Evolutionary conservation across 1,140 invertebrate species (phyloP).

Genomic region (Drosophila suzukii): DNA sequence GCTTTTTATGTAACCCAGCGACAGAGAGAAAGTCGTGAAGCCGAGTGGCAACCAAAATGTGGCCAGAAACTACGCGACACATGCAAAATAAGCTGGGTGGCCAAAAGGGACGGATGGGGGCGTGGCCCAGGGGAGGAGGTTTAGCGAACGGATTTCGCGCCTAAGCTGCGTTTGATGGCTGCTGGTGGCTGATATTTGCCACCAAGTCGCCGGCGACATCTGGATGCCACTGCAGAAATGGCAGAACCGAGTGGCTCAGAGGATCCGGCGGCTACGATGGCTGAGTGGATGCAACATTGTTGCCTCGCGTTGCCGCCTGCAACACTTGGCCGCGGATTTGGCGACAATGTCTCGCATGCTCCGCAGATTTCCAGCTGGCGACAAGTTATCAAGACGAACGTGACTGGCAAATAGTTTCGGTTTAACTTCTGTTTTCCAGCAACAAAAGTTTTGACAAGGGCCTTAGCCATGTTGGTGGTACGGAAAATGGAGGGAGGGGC

Average conservation of each 20-base stretch:
- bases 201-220: slow-evolving; percentile 22
- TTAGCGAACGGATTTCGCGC: slow-evolving; percentile 48
- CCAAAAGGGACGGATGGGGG: neutral
- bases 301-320: slow-evolving; percentile 58
- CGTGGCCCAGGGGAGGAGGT: slow-evolving; percentile 12
- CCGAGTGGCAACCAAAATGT: slow-evolving; percentile 61
- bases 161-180: slow-evolving; percentile 69
- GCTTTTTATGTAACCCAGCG: slow-evolving; percentile 5
- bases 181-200: slow-evolving; percentile 37
- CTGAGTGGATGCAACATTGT: slow-evolving; percentile 60
- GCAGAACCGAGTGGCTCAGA: slow-evolving; percentile 36
- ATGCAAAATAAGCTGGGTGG: slow-evolving; percentile 17
- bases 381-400: slow-evolving; percentile 82
- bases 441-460: slow-evolving; percentile 51
- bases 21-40: slow-evolving; percentile 45
- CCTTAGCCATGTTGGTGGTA: neutral
- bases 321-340: slow-evolving; percentile 76
- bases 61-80: slow-evolving; percentile 58
- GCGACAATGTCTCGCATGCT: slow-evolving; percentile 71
- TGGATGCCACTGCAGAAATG: slow-evolving; percentile 16
- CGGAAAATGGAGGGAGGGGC: neutral
- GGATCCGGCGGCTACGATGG: slow-evolving; percentile 5
- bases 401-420: slow-evolving; percentile 77
- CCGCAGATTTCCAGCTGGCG: slow-evolving; percentile 78
- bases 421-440: slow-evolving; percentile 60